Base-by-base conservation (phyloP, 2,797 vertebrate genomes). In the Melanotaenia maccullochi region DNA sequence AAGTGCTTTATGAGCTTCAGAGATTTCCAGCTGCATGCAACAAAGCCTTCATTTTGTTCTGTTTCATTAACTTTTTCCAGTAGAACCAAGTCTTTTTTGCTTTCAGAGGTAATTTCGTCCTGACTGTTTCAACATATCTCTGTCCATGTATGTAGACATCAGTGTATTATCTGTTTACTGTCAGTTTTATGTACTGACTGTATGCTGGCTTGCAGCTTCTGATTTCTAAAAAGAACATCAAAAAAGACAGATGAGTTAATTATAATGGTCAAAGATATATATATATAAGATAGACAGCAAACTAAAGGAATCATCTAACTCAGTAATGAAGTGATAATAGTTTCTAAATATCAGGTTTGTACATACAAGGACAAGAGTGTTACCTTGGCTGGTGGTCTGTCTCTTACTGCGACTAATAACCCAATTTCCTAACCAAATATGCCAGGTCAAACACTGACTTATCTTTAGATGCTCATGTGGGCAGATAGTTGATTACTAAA, bases 401-500 rank as follows among this genome's bases (percentile, higher is more conserved):
- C 64, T 68, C 20, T 74, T 72, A 67, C 65, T 75, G 38, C 71
- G 62, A 75, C 65, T 77, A 76, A 86, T 75, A 66, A 56, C 32
- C 67, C 28, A 9, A 83, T 85, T 81, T 83, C 65, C 76, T 75
- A 24, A 71, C 64, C 30, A 12, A 75, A 70, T 73, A 73, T 58
- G 60, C 56, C 61, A 58, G 32, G 65, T 72, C 59, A 56, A 33
- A 60, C 38, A 25, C 55, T 44, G 54, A 55, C 62, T 75, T 73
- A 72, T 73, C 32, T 63, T 66, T 76, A 65, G 60, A 83, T 69
- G 44, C 54, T 66, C 36, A 58, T 67, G 56, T n/a, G 40, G 47
- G 49, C 40, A 82, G 58, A 61, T 73, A 81, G 47, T 75, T 78
- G 54, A 71, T 76, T 69, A 14, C 44, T 73, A 63, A 84, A 89